Percentiles rank a stretch among this genome's conserved stretches.
Evolutionary conservation across 1,140 invertebrate genomes (phyloP).

Genomic region (Aculops lycopersici): DNA sequence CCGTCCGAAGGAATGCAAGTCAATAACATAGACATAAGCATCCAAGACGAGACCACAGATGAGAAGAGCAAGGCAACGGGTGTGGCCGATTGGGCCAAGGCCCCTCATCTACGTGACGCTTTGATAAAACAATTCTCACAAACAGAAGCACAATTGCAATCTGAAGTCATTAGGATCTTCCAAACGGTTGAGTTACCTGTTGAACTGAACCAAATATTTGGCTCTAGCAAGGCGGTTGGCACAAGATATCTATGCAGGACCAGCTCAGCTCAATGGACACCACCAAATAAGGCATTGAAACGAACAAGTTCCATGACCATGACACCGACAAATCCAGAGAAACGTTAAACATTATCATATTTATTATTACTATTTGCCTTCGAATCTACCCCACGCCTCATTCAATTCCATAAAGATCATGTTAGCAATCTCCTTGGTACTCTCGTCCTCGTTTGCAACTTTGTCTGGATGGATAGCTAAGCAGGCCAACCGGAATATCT

Average conservation of each 20-base stretch:
- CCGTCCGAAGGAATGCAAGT: no score
- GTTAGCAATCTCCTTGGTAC: conserved; percentile 27
- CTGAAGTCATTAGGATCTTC: no score
- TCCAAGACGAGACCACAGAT: not conserved
- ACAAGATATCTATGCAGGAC: not conserved
- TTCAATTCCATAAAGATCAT: conserved; percentile 95
- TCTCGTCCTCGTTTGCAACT: conserved; percentile 19
- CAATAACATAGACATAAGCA: not conserved
- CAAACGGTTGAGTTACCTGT: not conserved
- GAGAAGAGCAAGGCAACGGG: not conserved
- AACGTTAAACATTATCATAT: no score
- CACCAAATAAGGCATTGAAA: not conserved
- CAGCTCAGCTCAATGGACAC: not conserved
- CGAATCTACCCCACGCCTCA: conserved; percentile 90
- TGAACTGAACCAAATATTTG: not conserved
- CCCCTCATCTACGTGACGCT: not conserved
- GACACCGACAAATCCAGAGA: no score
- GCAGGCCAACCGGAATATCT: conserved; percentile 72
- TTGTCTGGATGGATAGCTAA: conserved; percentile 93
- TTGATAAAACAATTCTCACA: not conserved
- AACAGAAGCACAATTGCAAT: not conserved
- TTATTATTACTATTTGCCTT: conserved; percentile 23
- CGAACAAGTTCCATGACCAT: not conserved
- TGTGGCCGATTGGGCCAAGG: not conserved
- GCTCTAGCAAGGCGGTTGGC: not conserved